Conservation (phyloP, 2,888 invertebrate species). For the Capitulum mitella region DNA sequence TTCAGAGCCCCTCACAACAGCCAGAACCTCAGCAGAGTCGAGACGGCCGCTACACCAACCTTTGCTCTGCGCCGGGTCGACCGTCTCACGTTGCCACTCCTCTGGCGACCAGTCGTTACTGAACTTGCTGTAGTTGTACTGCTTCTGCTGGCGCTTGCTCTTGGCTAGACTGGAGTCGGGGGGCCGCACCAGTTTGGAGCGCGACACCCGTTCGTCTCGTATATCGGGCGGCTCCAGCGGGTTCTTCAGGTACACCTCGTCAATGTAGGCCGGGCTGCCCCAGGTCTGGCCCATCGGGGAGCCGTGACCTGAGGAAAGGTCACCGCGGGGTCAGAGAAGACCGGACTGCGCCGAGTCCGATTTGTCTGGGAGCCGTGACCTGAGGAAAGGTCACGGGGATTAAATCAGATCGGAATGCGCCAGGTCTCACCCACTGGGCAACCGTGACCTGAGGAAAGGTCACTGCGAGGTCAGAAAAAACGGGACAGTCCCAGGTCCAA, state of each 20-base stretch:
- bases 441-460: no score
- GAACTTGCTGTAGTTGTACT: conserved; percentile 22
- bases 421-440: no score
- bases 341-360: no score
- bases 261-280: conserved; percentile 73
- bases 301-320: conserved; percentile 59
- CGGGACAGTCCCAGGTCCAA: no score
- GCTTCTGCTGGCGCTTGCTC: conserved; percentile 16
- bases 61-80: neutral
- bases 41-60: no score
- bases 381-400: no score
- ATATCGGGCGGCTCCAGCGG: conserved; percentile 63
- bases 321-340: no score
- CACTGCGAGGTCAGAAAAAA: no score
- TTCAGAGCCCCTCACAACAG: no score
- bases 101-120: conserved; percentile 13
- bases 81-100: neutral
- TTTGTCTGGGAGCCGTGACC: no score
- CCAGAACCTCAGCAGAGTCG: no score
- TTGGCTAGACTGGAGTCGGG: neutral
- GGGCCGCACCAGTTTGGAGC: neutral
- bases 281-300: conserved; percentile 66
- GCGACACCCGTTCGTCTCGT: neutral
- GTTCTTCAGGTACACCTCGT: conserved; percentile 66
- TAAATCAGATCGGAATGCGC: no score